Conservation (phyloP, 2,888 invertebrate genomes). For the Scrobipalpa costella region DNA sequence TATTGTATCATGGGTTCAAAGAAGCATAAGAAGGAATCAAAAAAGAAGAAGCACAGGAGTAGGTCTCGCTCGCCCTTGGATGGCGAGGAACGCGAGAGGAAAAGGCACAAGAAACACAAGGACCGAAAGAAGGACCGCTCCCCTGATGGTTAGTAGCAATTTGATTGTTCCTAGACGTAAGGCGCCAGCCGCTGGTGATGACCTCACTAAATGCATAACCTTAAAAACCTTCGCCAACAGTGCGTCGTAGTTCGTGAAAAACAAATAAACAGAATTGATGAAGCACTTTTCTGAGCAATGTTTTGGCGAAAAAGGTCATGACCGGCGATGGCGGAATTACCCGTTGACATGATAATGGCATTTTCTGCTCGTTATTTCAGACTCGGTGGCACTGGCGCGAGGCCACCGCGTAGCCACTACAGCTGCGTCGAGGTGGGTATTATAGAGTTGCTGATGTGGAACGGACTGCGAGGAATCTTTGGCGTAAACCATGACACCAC, state of each 20-base stretch:
- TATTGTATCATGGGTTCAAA: conserved; percentile 83
- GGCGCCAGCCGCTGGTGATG: conserved; percentile 54
- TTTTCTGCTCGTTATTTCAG: conserved; percentile 80
- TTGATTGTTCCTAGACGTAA: conserved; percentile 36
- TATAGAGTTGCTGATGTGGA: conserved; percentile 21
- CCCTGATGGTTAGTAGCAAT: conserved; percentile 79
- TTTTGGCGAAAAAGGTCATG: conserved; percentile 46
- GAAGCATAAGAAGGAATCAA: conserved; percentile 85
- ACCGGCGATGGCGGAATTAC: conserved; percentile 50
- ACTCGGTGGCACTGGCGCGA: conserved; percentile 69
- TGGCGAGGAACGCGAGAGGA: conserved; percentile 79
- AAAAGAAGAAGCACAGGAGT: conserved; percentile 84
- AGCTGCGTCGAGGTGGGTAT: conserved; percentile 63
- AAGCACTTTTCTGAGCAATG: conserved; percentile 20
- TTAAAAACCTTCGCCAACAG: conserved; percentile 16
- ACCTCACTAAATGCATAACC: conserved; percentile 39
- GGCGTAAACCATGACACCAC: not conserved
- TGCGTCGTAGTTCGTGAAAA: not conserved
- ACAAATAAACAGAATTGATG: conserved; percentile 15
- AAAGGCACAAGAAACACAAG: conserved; percentile 79
- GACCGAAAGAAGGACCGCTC: conserved; percentile 77
- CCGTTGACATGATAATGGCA: conserved; percentile 75
- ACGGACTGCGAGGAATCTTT: not conserved
- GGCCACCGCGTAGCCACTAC: conserved; percentile 62
- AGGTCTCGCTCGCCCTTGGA: conserved; percentile 81